A percentile compares a stretch with the other conserved stretches of the same genome.
Conservation (phyloP, 2,888 invertebrate genomes). For the Stictocephala bisonia region DNA sequence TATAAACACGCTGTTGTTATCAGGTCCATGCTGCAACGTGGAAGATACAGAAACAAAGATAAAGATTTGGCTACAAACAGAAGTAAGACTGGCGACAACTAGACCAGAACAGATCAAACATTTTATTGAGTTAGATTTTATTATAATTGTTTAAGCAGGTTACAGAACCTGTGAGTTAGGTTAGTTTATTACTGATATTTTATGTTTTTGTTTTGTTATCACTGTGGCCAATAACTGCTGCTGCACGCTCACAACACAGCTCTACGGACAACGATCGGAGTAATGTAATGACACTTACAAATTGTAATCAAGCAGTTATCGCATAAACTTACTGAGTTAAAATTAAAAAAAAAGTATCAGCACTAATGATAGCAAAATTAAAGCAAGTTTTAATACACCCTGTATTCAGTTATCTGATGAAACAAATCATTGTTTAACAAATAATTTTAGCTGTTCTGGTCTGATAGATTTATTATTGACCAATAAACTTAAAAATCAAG, state of each 20-base stretch:
- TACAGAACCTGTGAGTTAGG: neutral
- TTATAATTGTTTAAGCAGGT: constrained; percentile 22
- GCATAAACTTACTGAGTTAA: too few relatives aligned
- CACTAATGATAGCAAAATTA: too few relatives aligned
- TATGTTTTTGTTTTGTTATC: constrained; percentile 17
- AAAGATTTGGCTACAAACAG: constrained; percentile 40
- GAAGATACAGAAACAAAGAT: constrained; percentile 42
- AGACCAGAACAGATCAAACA: constrained; percentile 37
- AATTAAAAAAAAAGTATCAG: too few relatives aligned
- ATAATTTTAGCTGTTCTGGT: too few relatives aligned
- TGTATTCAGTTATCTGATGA: too few relatives aligned
- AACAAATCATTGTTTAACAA: too few relatives aligned
- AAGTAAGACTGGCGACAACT: constrained; percentile 32
- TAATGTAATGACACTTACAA: constrained; percentile 44
- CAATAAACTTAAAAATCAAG: too few relatives aligned
- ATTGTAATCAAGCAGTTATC: constrained; percentile 20
- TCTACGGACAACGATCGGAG: constrained; percentile 17
- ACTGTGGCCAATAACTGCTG: constrained; percentile 46
- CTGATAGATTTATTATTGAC: too few relatives aligned
- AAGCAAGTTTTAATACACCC: too few relatives aligned
- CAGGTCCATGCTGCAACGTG: constrained; percentile 47
- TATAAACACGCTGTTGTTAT: constrained; percentile 38
- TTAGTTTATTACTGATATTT: constrained; percentile 6
- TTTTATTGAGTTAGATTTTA: neutral
- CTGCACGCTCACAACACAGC: constrained; percentile 37